phyloP scores from a whole-genome alignment of 1,140 invertebrate genomes.

The Tetramorium simillimum region DNA sequence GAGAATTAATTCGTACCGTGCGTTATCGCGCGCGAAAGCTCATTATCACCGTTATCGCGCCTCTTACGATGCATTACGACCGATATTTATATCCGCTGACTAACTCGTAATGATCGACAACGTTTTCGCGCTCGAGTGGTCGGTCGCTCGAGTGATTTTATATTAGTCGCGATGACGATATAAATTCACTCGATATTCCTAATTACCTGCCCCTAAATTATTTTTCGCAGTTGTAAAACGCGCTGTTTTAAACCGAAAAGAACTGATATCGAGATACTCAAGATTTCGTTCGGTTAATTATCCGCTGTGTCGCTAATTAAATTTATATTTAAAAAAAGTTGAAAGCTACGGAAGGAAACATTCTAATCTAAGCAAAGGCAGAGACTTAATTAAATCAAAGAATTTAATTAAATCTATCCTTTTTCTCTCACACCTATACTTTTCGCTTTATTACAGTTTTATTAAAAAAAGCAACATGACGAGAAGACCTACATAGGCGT shows the following conservation, averaged over 20 bases:
- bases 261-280: not conserved
- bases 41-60: conserved; percentile 36
- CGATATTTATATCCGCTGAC: conserved; percentile 36
- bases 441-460: not conserved
- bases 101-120: not conserved
- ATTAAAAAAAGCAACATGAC: conserved; percentile 3
- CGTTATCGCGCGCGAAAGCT: conserved; percentile 40
- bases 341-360: not conserved
- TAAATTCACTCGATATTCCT: not conserved
- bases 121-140: conserved; percentile 31
- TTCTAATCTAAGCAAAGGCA: not conserved
- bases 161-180: not conserved
- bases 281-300: not conserved
- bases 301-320: not conserved
- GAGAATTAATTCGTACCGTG: conserved; percentile 32
- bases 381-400: not conserved
- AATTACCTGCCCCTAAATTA: conserved; percentile 29
- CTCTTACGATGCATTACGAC: conserved; percentile 14
- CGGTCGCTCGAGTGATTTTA: conserved; percentile 14
- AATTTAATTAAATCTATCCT: conserved; percentile 1
- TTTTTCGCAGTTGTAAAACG: not conserved
- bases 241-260: not conserved
- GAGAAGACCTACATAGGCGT: not conserved
- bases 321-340: not conserved
- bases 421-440: not conserved